Percentiles rank a stretch among this genome's conserved stretches.
Evolutionary conservation across 1,140 invertebrate genomes (phyloP).

Genomic region (Potamilus streckersoni): DNA sequence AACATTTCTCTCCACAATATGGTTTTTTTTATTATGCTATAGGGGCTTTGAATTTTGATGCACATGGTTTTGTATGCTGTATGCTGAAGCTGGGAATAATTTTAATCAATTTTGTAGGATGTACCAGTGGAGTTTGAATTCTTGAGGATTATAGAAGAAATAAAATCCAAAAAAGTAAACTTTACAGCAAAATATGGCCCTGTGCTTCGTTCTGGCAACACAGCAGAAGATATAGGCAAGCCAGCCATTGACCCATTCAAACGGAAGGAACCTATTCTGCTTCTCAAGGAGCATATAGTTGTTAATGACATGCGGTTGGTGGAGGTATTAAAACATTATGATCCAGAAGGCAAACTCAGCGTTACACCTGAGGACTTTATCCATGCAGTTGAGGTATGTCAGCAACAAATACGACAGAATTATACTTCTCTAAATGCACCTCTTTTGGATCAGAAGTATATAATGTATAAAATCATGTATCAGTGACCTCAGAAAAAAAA

Average conservation of each 20-base stretch:
- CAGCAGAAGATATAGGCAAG: constrained; percentile 59
- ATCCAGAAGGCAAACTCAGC: constrained; percentile 44
- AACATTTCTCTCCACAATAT: too few species aligned
- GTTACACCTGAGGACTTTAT: constrained; percentile 61
- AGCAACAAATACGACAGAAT: background rate
- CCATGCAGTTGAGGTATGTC: constrained; percentile 55
- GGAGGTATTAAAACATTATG: constrained; percentile 59
- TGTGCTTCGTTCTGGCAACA: constrained; percentile 63
- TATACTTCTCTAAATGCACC: background rate
- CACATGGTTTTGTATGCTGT: background rate
- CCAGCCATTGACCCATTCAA: constrained; percentile 55
- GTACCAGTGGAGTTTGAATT: constrained; percentile 66
- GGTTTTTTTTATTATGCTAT: background rate
- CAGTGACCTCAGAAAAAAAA: background rate
- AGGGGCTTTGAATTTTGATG: background rate
- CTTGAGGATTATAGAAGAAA: constrained; percentile 57
- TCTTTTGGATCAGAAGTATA: too few species aligned
- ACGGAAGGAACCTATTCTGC: constrained; percentile 55
- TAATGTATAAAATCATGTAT: background rate
- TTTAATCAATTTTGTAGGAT: constrained; percentile 47
- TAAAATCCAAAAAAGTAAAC: constrained; percentile 54
- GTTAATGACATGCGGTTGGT: constrained; percentile 61
- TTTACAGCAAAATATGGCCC: constrained; percentile 58
- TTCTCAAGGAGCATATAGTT: constrained; percentile 62
- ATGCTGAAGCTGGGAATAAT: background rate